Evolutionary conservation across 2,888 invertebrate species (phyloP).

Genomic region (Sesia bembeciformis): DNA sequence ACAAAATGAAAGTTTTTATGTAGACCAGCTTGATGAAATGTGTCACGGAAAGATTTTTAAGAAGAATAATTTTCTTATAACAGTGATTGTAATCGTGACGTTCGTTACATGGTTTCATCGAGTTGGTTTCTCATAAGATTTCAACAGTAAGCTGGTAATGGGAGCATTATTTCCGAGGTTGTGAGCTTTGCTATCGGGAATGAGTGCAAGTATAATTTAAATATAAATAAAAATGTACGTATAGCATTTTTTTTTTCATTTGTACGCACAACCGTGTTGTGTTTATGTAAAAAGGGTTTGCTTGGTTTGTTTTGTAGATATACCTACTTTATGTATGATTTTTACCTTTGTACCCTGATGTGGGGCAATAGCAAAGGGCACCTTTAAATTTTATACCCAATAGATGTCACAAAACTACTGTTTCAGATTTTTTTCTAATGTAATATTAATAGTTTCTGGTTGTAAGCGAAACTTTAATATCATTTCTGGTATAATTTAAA

Average conservation of each 20-base stretch:
- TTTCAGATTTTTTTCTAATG: neutral
- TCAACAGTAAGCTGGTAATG: conserved; percentile 69
- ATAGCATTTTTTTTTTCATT: conserved; percentile 37
- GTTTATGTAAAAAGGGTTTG: conserved; percentile 60
- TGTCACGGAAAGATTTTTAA: neutral
- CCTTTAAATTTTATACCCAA: neutral
- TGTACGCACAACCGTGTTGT: conserved; percentile 65
- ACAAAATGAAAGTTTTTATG: conserved; percentile 22
- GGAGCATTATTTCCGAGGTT: conserved; percentile 74
- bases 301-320: conserved; percentile 62
- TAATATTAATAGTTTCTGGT: too few relatives aligned
- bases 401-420: neutral
- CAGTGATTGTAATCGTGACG: neutral
- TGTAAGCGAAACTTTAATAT: too few relatives aligned
- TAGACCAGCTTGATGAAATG: neutral
- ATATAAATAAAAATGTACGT: neutral
- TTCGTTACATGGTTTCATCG: neutral
- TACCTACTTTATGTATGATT: conserved; percentile 57
- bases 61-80: neutral
- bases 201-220: conserved; percentile 59
- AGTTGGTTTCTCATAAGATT: conserved; percentile 19
- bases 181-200: conserved; percentile 70
- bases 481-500: too few relatives aligned
- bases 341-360: conserved; percentile 49
- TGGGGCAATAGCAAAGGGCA: conserved; percentile 62